Base-by-base conservation (phyloP, 2,888 invertebrate genomes). In the Theretra japonica region DNA sequence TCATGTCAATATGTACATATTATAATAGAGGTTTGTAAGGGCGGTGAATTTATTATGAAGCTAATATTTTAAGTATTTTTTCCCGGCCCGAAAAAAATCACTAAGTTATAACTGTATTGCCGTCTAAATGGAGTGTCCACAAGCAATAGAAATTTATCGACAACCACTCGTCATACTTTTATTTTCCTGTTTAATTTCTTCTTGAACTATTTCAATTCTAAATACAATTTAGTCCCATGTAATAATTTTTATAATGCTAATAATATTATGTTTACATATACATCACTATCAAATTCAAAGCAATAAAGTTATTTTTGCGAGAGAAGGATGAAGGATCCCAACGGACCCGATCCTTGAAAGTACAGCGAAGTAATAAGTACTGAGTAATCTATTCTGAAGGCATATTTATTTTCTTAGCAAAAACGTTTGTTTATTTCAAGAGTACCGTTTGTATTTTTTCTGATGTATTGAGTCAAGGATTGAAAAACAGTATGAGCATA, bases 231-330 rank as follows among this genome's bases (percentile, higher is more conserved):
- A 57, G 23, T 21, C 28, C 3, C 11, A 5, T 53, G 0, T 53
- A 0, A 5, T 15, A 1, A 6, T 6, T 6, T 19, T 30, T n/a
- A 19, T 28, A 25, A 19, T n/a, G n/a, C 33, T 62, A 11, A 30
- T 62, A 41, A 0, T 65, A 48, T 48, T 62, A 23, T 23, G 48
- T 65, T 48, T 15, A 21, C 21, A 23, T 48, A 65, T 41, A 65
- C 48, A 48, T 41, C 21, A 65, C 62, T 48, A 65, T 65, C 23
- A 48, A 65, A 65, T 48, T 65, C 23, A 48, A 65, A 65, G 48
- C 41, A 65, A 15, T 48, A 62, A 17, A 41, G 21, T 41, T 65
- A 41, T 48, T 65, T 48, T 17, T 23, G 41, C 65, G 41, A 41
- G 41, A 65, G 41, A 15, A 15, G 41, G 6, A 33, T 65, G 41